Evolutionary conservation across 2,797 vertebrate genomes (phyloP), one percentile per base, ranked within the genome.

Genomic region (Gadopsis bispinosus): DNA sequence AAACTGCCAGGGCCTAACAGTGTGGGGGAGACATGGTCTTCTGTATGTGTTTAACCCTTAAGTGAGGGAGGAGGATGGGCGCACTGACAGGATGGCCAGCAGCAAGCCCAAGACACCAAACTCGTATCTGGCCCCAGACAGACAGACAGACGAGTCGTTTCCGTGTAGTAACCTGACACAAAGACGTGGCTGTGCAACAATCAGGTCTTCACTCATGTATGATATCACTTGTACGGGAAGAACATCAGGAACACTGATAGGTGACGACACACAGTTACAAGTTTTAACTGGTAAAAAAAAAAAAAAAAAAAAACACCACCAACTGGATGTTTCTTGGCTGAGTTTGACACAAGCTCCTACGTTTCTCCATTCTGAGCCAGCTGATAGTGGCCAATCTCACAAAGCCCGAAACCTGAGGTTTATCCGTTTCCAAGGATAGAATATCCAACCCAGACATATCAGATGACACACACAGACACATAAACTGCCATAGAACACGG

Each of bases 1-100:
- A 83, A 89, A 79, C 81, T 79, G 86, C 75, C 86, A 77, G 72
- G 63, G 83, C 65, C 39, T 64, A 61, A 83, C 69, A n/a, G 69
- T 50, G 60, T 16, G 41, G 70, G 56, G 63, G 58, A 66, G 41
- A 63, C 61, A 61, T 33, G 47, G 58, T 58, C 51, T 83, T 69
- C 16, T 79, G 35, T 63, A 61, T 47, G 73, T n/a, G 53, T 75
- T 88, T 78, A 81, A 89, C 82, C 81, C 76, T 70, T 80, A 37
- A 45, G 47, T 20, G 58, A 48, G 35, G 2, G 14, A 50, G 10
- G 48, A 50, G 43, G 39, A 39, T 11, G 2, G 45, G 7, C 19
- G n/a, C 26, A n/a, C 2, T 10, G 39, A 26, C 19, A 22, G 17
- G 35, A 47, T 69, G 58, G 61, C 48, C 58, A 48, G 37, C 10